Percentiles rank a stretch among this genome's conserved stretches.
phyloP scores from a whole-genome alignment of 64 coral and sea anemone species.

The Pocillopora damicornis region DNA sequence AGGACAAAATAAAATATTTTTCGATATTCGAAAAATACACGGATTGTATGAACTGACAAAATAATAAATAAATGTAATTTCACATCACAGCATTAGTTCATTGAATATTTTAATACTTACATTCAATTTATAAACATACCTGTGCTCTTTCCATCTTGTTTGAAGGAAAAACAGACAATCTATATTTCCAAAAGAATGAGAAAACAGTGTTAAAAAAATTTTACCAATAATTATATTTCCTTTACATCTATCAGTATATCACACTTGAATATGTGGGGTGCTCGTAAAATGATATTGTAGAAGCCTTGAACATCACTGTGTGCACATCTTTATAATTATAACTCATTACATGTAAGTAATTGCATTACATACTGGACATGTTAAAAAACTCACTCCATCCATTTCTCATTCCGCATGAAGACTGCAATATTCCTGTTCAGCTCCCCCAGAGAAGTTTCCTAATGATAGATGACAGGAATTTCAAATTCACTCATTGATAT shows the following conservation, averaged over 20 bases:
- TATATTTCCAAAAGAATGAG: background rate
- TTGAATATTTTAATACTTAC: too few relatives aligned
- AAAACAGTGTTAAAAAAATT: background rate
- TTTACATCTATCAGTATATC: too few relatives aligned
- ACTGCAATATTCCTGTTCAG: constrained; percentile 25
- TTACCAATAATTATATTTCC: background rate
- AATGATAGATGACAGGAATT: background rate
- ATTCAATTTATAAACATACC: background rate
- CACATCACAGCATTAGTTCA: too few relatives aligned
- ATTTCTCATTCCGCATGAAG: constrained; percentile 30
- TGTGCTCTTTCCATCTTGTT: constrained; percentile 47
- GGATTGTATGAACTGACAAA: too few relatives aligned
- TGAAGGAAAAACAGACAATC: constrained; percentile 34
- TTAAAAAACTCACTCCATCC: constrained; percentile 6
- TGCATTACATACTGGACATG: background rate
- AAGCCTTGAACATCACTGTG: too few relatives aligned
- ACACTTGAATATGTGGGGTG: too few relatives aligned
- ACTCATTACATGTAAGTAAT: too few relatives aligned
- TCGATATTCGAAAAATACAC: too few relatives aligned
- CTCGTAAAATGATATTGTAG: too few relatives aligned
- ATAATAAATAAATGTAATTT: too few relatives aligned
- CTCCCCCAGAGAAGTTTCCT: constrained; percentile 5
- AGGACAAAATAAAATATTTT: too few relatives aligned
- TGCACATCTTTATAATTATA: too few relatives aligned
- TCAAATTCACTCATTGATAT: background rate